These are phyloP conservation scores for Hirundichthys speculiger DNA, from an alignment of 2,113 vertebrate genomes.

Conservation along the genomic window DNA sequence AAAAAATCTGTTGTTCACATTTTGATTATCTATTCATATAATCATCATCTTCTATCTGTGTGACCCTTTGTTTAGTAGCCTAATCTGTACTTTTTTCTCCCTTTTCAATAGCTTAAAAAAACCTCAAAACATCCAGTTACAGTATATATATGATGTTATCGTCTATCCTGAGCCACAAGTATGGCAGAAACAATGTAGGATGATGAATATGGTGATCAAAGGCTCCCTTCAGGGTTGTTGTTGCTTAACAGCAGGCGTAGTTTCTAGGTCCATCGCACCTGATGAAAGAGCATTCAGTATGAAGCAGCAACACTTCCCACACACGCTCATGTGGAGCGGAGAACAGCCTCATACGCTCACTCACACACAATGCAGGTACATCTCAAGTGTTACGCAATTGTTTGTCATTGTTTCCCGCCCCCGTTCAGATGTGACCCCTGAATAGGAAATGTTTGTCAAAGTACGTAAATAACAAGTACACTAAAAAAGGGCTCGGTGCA, in stretches of 20 bases:
- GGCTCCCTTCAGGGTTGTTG: conserved; percentile 30
- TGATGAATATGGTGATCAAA: conserved; percentile 27
- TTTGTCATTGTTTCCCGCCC: conserved; percentile 45
- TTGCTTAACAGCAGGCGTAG: conserved; percentile 15
- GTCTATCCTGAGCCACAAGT: neutral
- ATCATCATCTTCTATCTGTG: no score
- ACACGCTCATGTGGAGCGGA: conserved; percentile 15
- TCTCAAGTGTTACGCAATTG: conserved; percentile 25
- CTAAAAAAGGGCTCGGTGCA: conserved; percentile 9
- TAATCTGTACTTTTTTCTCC: no score
- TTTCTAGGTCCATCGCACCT: conserved; percentile 9
- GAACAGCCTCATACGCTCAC: conserved; percentile 3
- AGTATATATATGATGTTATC: no score
- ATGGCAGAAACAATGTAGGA: conserved; percentile 22
- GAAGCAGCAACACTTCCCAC: conserved; percentile 47
- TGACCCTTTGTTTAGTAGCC: no score
- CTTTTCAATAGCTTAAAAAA: no score
- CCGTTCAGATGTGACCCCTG: conserved; percentile 26
- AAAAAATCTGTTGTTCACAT: no score
- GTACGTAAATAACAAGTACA: neutral
- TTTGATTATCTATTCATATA: no score
- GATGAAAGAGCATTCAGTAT: conserved; percentile 33
- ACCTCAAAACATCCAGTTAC: no score
- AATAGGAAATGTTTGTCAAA: conserved; percentile 33
- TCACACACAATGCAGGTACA: conserved; percentile 44